Conservation (phyloP, 2,888 invertebrate genomes). For the Deroplatys truncata region DNA sequence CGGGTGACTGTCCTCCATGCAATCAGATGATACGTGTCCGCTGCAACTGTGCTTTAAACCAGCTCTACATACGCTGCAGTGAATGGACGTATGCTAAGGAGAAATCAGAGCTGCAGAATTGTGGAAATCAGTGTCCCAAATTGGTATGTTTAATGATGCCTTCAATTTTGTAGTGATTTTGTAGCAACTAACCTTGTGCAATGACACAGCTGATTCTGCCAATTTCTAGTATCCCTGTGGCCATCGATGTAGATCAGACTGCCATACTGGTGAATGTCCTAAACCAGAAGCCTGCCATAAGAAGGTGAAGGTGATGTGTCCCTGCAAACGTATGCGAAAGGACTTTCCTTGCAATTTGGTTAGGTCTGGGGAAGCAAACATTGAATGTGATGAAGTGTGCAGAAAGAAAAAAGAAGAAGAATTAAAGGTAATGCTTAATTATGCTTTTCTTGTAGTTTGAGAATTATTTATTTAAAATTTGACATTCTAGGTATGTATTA, state of each 20-base stretch:
- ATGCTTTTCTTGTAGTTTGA: neutral
- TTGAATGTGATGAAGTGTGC: slow-evolving; percentile 65
- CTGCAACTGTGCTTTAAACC: slow-evolving; percentile 80
- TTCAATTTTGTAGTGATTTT: neutral
- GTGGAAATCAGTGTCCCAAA: slow-evolving; percentile 83
- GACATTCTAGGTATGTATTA: too few species aligned
- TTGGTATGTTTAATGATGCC: slow-evolving; percentile 50
- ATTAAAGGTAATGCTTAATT: slow-evolving; percentile 39
- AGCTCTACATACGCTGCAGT: slow-evolving; percentile 69
- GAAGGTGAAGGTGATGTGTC: slow-evolving; percentile 73
- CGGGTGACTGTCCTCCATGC: slow-evolving; percentile 72
- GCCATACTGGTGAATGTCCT: slow-evolving; percentile 70
- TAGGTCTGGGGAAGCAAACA: slow-evolving; percentile 36
- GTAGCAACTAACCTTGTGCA: neutral
- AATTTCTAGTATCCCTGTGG: slow-evolving; percentile 67
- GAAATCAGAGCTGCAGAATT: slow-evolving; percentile 47
- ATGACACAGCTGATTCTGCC: neutral
- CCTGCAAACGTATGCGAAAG: slow-evolving; percentile 71
- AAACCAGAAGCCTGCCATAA: slow-evolving; percentile 66
- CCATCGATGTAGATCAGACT: slow-evolving; percentile 71
- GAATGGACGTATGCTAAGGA: slow-evolving; percentile 56
- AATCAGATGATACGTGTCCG: slow-evolving; percentile 59
- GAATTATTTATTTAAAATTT: too few species aligned
- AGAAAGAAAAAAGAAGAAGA: slow-evolving; percentile 53
- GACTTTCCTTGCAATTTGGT: slow-evolving; percentile 65